Evolutionary conservation across 2,888 invertebrate species (phyloP), one percentile per base, ranked within the genome.

Genomic region (Pantelozetes paolii): DNA sequence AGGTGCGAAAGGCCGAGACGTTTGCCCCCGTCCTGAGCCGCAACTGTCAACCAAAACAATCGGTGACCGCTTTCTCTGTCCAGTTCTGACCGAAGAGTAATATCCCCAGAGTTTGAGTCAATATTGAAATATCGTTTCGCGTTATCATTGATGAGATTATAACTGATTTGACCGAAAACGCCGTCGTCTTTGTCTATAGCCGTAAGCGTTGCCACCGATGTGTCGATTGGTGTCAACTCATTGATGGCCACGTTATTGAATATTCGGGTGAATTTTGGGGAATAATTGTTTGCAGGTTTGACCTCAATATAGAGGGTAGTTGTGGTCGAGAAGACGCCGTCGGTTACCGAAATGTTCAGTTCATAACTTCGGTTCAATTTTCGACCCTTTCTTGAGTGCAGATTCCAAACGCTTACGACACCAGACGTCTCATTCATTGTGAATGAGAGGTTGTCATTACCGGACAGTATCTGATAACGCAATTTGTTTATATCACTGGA

Each of bases 171-270:
- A 6, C 86, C 86, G 80, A 83, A 85, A 75, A 89, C 88, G 8
- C 92, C 93, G 77, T 89, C 87, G 83, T 95, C 93, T 50, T 87
- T 86, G 82, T 96, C 96, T 70, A 84, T 86, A 18, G 96, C 96
- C 76, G 88, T 87, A 3, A 93, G 88, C 82, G 87, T 88, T 45
- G 89, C 87, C 42, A 96, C 88, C 76, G 88, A 83, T 79, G 88
- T 86, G 15, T 92, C 93, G 54, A 89, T 86, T 71, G 88, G 85
- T 80, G 88, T 87, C 83, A 94, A 94, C 84, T 97, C 96, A 20
- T 82, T 81, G 18, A 93, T 88, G 75, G 88, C 88, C 8, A 90
- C 91, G 80, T 92, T 90, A 81, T 92, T 89, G 75, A 89, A 85
- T 1, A 88, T 84, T 80, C 90, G 89, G 20, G 88, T 86, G 83